A percentile compares a stretch with the other conserved stretches of the same genome.
These are phyloP conservation scores for Sinopyrophorus schimmeli DNA, from an alignment of 2,888 invertebrate species.

Conservation along the genomic window DNA sequence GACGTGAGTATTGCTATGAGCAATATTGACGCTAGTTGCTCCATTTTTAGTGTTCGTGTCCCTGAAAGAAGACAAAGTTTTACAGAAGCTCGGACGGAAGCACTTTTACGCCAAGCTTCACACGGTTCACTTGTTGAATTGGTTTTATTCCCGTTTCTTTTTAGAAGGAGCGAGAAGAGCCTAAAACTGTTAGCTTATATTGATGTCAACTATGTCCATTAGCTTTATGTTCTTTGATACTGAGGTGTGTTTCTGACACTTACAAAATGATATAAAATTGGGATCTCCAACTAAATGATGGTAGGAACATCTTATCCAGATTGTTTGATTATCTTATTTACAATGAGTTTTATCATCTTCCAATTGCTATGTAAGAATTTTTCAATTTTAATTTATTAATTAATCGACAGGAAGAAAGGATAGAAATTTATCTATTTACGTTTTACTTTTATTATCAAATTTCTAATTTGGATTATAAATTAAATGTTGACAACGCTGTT, in stretches of 20 bases:
- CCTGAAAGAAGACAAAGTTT: constrained; percentile 16
- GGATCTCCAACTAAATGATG: too few relatives aligned
- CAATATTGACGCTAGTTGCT: constrained; percentile 14
- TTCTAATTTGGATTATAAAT: too few relatives aligned
- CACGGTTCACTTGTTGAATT: constrained; percentile 39
- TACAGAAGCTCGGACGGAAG: constrained; percentile 28
- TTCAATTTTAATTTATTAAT: too few relatives aligned
- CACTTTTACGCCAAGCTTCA: constrained; percentile 33
- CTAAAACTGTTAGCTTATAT: constrained; percentile 31
- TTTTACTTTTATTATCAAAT: too few relatives aligned
- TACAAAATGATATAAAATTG: constrained; percentile 31
- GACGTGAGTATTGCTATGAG: constrained; percentile 13
- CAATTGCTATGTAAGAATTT: too few relatives aligned
- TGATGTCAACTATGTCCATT: constrained; percentile 30
- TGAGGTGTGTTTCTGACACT: constrained; percentile 27
- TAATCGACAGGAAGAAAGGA: too few relatives aligned
- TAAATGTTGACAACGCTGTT: too few relatives aligned
- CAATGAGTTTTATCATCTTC: too few relatives aligned
- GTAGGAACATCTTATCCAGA: too few relatives aligned
- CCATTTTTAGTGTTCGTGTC: constrained; percentile 17
- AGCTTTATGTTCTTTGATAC: constrained; percentile 27
- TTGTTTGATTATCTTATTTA: too few relatives aligned
- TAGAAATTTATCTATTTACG: too few relatives aligned
- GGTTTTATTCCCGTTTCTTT: constrained; percentile 35
- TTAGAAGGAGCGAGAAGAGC: constrained; percentile 15